Percentiles rank a stretch among this genome's conserved stretches.
These are phyloP conservation scores for Nemopilema nomurai DNA, from an alignment of 30 jellyfish, hydroid and myxozoan genomes.

Conservation along the genomic window DNA sequence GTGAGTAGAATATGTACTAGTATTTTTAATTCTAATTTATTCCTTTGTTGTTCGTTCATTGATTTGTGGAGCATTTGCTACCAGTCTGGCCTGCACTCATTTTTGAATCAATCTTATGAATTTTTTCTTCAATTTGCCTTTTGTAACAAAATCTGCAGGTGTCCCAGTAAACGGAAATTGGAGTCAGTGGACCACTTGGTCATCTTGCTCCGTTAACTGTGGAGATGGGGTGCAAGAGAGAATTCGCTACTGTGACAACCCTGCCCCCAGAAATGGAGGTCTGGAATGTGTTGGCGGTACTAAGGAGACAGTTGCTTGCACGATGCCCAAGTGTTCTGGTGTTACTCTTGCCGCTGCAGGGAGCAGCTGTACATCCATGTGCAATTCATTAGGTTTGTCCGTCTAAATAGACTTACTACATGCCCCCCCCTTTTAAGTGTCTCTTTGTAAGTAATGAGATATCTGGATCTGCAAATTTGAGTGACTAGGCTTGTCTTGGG, in stretches of 20 bases:
- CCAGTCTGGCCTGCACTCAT: too few relatives aligned
- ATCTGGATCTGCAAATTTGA: too few relatives aligned
- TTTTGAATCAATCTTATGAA: neutral
- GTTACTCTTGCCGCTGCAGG: constrained; percentile 25
- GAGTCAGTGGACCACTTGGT: constrained; percentile 51
- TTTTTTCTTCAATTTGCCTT: neutral
- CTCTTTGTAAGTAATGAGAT: too few relatives aligned
- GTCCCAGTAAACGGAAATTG: constrained; percentile 38
- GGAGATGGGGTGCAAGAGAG: constrained; percentile 44
- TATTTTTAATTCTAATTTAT: too few relatives aligned
- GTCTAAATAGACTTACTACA: neutral
- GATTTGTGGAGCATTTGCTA: too few relatives aligned
- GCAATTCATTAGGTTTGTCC: constrained; percentile 23
- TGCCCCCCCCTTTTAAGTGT: too few relatives aligned
- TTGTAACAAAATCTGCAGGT: constrained; percentile 21
- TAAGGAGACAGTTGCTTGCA: neutral
- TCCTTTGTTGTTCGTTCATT: too few relatives aligned
- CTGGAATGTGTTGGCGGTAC: constrained; percentile 20
- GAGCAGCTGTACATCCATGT: constrained; percentile 20
- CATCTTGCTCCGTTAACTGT: constrained; percentile 50
- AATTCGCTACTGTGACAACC: constrained; percentile 63
- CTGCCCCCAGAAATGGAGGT: constrained; percentile 62
- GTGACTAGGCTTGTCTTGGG: neutral
- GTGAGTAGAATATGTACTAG: too few relatives aligned
- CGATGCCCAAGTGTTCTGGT: constrained; percentile 47